These are phyloP conservation scores for Orthonychiurus folsomi DNA, from an alignment of 2,888 invertebrate species.

Conservation along the genomic window DNA sequence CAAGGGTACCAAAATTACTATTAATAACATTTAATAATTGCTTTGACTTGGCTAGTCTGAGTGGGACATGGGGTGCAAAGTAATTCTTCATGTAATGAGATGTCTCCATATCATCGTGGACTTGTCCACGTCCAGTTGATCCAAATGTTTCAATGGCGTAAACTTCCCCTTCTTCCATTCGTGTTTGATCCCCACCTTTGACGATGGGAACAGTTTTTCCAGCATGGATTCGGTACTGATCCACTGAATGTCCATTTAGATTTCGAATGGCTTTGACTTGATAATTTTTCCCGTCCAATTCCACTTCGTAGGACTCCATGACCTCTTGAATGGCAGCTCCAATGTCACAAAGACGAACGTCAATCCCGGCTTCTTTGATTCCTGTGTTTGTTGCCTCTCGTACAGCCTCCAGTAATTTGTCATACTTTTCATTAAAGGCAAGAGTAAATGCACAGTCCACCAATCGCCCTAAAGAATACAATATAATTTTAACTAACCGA, in stretches of 20 bases:
- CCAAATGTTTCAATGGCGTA: constrained; percentile 99
- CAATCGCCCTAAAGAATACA: constrained; percentile 56
- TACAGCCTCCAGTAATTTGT: constrained; percentile 86
- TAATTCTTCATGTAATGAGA: constrained; percentile 99
- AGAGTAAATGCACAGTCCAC: constrained; percentile 99
- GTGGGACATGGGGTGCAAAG: constrained; percentile 70
- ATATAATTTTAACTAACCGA: too few relatives aligned
- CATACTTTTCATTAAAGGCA: constrained; percentile 92
- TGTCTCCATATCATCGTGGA: constrained; percentile 98
- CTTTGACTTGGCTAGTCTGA: constrained; percentile 82
- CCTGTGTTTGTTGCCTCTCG: constrained; percentile 98
- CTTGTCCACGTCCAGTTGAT: constrained; percentile 85
- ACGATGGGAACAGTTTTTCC: constrained; percentile 99
- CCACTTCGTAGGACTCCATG: constrained; percentile 99
- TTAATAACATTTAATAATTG: constrained; percentile 83
- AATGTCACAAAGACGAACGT: constrained; percentile 93
- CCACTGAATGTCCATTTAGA: constrained; percentile 98
- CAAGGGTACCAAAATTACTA: constrained; percentile 92
- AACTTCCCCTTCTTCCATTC: constrained; percentile 99
- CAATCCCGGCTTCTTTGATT: constrained; percentile 84
- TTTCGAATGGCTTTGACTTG: constrained; percentile 96
- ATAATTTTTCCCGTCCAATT: constrained; percentile 90
- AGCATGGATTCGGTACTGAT: constrained; percentile 90
- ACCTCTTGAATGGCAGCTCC: constrained; percentile 91
- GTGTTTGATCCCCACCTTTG: constrained; percentile 92